These are phyloP conservation scores for Onychostruthus taczanowskii DNA, from an alignment of 2,113 vertebrate species.

Conservation along the genomic window DNA sequence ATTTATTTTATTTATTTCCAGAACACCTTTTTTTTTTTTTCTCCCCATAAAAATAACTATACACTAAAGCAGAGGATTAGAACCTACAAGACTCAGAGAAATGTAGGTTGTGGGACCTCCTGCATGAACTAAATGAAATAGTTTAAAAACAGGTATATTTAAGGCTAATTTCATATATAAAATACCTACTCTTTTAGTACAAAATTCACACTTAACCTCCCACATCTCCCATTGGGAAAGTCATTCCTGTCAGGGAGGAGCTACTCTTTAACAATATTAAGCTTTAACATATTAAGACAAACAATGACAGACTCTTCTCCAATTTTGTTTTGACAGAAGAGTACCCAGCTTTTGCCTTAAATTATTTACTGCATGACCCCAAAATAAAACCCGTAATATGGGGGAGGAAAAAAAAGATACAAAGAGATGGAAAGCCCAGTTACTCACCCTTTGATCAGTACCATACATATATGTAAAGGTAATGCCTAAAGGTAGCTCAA, in stretches of 20 bases:
- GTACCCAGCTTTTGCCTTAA: not conserved
- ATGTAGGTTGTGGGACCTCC: not conserved
- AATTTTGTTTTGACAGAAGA: not conserved
- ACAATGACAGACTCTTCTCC: not conserved
- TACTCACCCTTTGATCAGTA: not conserved
- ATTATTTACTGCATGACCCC: not conserved
- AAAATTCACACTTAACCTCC: not conserved
- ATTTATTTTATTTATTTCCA: not conserved
- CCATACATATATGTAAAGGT: not conserved
- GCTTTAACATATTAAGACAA: not conserved
- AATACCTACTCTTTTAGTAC: not conserved
- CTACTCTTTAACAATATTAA: not conserved
- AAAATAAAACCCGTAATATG: not conserved
- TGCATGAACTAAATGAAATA: not conserved
- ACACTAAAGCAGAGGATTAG: not conserved
- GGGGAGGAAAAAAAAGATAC: rapidly evolving
- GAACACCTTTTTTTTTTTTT: not conserved
- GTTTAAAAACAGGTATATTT: not conserved
- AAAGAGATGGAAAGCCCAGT: not conserved
- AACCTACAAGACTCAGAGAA: not conserved
- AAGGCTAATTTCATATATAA: not conserved
- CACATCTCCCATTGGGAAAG: not conserved
- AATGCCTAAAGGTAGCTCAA: not conserved
- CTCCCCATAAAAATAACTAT: not conserved
- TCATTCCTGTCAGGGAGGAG: not conserved